phyloP scores from a whole-genome alignment of 2,888 invertebrate species.

The Eustalomyia histrio region DNA sequence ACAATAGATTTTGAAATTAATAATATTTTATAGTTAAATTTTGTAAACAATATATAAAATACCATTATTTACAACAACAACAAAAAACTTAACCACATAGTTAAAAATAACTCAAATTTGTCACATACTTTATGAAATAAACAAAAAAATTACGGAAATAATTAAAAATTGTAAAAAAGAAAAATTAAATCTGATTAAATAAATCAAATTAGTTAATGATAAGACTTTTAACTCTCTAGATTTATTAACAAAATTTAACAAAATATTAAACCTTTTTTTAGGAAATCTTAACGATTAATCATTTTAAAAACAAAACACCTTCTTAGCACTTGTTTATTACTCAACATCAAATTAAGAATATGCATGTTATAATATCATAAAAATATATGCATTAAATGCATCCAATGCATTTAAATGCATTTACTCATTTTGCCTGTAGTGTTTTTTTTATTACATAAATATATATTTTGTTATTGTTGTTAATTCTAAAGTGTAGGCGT shows the following conservation, averaged over 20 bases:
- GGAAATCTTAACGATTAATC: not conserved
- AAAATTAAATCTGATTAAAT: not conserved
- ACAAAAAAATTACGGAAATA: not conserved
- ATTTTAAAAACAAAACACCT: not conserved
- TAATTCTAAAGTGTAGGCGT: constrained; percentile 50
- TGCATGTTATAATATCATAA: constrained; percentile 3
- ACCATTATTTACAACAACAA: not conserved
- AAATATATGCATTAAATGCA: constrained; percentile 26
- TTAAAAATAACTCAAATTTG: not conserved
- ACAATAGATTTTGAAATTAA: constrained; percentile 21
- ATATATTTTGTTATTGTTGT: constrained; percentile 23
- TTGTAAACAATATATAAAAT: not conserved
- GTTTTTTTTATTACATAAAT: constrained; percentile 19
- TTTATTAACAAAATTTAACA: not conserved
- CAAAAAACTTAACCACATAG: not conserved
- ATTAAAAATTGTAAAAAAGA: not conserved
- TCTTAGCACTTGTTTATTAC: not conserved
- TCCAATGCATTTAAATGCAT: constrained; percentile 19
- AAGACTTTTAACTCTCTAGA: not conserved
- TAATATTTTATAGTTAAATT: constrained; percentile 28
- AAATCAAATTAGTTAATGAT: not conserved
- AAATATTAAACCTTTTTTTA: not conserved
- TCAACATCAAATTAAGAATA: constrained; percentile 5
- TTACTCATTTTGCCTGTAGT: constrained; percentile 53
- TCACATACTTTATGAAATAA: not conserved